Evolutionary conservation across 2,888 invertebrate species (phyloP), one percentile per base, ranked within the genome.

Genomic region (Portevinia maculata): DNA sequence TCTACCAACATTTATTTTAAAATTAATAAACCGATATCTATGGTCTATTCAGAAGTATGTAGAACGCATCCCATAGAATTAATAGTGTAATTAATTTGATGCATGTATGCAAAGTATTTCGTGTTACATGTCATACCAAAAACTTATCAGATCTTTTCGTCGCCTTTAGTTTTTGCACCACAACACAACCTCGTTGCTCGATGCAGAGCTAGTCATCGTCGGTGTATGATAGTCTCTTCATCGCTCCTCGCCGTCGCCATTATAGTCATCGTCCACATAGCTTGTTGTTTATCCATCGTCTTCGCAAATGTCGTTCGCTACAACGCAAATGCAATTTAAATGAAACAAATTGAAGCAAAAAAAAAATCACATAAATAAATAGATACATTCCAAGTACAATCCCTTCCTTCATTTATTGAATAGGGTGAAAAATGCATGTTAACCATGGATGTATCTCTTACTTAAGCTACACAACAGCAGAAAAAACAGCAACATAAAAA

Each of bases 1-100:
- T n/a, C n/a, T n/a, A n/a, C n/a, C n/a, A n/a, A n/a, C n/a, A n/a
- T n/a, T n/a, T 41, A 78, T 57, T 32, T 9, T 7, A 55, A 48
- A 62, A 34, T 41, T 50, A 52, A 24, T 21, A 48, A 70, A 44
- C 53, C 32, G 13, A 55, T 55, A 67, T 65, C 46, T 37, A 64
- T 15, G n/a, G 52, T 55, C 24, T 24, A 24, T 24, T 5, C 24
- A 2, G n/a, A 60, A 34, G 50, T 17, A 28, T 28, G 53, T 21
- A 50, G 30, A 74, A 76, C 48, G 69, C 79, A 85, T 79, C 73
- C 88, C 87, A 87, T 87, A 87, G 81, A 90, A 90, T 90, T 90
- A 90, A 90, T 90, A 90, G 90, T 89, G 88, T 90, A 90, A 90
- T 90, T 90, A 90, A 90, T 90, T 90, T 90, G 90, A 90, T 89